Evolutionary conservation across 2,888 invertebrate species (phyloP).

Genomic region (Eilema caniola): DNA sequence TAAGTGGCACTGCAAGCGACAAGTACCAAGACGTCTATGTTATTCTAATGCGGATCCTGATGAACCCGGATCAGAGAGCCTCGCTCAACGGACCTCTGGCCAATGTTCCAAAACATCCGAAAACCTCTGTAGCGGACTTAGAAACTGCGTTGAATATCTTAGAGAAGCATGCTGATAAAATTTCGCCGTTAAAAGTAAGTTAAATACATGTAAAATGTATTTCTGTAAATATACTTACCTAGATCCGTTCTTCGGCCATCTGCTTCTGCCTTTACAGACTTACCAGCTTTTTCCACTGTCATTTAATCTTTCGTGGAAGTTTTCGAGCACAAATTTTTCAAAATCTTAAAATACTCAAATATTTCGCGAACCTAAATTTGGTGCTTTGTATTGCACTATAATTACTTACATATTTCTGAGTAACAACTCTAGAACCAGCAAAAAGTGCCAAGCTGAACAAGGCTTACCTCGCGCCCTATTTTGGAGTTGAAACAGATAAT

Average conservation of each 20-base stretch:
- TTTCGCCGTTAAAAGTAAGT: conserved; percentile 92
- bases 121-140: conserved; percentile 90
- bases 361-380: too few species aligned
- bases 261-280: too few species aligned
- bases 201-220: not conserved
- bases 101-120: conserved; percentile 83
- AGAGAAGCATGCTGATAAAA: conserved; percentile 93
- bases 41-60: conserved; percentile 85
- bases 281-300: too few species aligned
- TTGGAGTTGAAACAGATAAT: not conserved
- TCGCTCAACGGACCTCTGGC: conserved; percentile 79
- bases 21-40: conserved; percentile 87
- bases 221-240: not conserved
- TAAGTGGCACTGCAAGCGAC: conserved; percentile 81
- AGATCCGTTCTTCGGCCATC: too few species aligned
- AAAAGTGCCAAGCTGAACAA: too few species aligned
- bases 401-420: too few species aligned
- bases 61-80: conserved; percentile 71
- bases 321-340: too few species aligned
- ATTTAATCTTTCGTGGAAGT: too few species aligned
- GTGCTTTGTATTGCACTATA: too few species aligned
- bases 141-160: conserved; percentile 93
- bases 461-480: not conserved
- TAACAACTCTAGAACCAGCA: too few species aligned
- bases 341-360: too few species aligned